Base-by-base conservation (phyloP, 2,888 invertebrate genomes). In the Temnothorax ravouxi region DNA sequence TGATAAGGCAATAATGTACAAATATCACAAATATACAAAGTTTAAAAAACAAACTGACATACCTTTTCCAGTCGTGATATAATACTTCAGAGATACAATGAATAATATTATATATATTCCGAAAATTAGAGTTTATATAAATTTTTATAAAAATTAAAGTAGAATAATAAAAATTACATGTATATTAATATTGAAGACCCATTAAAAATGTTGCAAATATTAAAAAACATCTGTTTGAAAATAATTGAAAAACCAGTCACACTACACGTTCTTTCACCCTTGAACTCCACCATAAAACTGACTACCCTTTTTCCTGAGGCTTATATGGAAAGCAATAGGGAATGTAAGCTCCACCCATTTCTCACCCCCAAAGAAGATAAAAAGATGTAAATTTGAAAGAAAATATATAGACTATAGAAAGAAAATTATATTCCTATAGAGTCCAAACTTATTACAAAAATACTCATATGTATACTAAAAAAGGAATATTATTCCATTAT, bases 311-410 rank as follows among this genome's bases (percentile, higher is more conserved):
- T 88, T 87, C 81, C 87, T 86, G 83, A 83, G 87, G 38, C 69
- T 87, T 84, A 84, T 88, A 90, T 88, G 89, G 86, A 94, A 93
- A 93, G 91, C 92, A 91, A 91, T 88, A 93, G 92, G 93, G 92
- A 91, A 91, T 85, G 83, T 85, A 92, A 89, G 92, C 93, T 93
- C 93, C 93, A 91, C 93, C 93, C 93, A 90, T 91, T 89, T 84
- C 69, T 82, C 52, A 83, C 44, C 59, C 47, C 1, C 25, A 62
- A 18, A 21, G 5, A 62, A 75, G 50, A 77, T 21, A 38, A 50
- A 61, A 66, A 66, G 21, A 41, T 41, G 4, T 47, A 25, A 56
- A 64, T 74, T 75, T 86, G 62, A 29, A 85, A 80, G 25, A 85
- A 80, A 69, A 15, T 61, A 71, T 9, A 2, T 74, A 47, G 3